A percentile compares a stretch with the other conserved stretches of the same genome.
Conservation (phyloP, 1,140 invertebrate species). For the Bombus affinis region DNA sequence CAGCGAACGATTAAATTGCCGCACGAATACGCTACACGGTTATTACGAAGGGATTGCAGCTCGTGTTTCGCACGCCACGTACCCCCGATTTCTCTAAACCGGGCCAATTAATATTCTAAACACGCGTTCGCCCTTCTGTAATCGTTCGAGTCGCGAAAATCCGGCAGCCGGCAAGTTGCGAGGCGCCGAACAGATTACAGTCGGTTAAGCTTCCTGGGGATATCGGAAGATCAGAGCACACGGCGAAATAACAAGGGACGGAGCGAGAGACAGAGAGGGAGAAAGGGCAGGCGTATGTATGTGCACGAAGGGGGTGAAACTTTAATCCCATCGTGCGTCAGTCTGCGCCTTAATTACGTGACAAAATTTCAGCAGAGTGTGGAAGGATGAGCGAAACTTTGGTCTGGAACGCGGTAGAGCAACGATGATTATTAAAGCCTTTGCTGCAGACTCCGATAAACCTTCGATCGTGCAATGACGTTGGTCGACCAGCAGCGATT, state of each 20-base stretch:
- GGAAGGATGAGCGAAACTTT: slow-evolving; percentile 45
- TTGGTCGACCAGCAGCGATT: not conserved
- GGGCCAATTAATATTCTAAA: slow-evolving; percentile 73
- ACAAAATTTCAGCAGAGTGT: slow-evolving; percentile 55
- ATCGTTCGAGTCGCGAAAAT: slow-evolving; percentile 67
- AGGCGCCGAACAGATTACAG: slow-evolving; percentile 68
- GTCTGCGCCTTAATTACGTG: slow-evolving; percentile 58
- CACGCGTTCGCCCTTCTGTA: slow-evolving; percentile 61
- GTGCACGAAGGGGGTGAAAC: slow-evolving; percentile 18
- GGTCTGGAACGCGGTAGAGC: too few relatives aligned
- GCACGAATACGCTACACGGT: slow-evolving; percentile 7
- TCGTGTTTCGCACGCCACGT: slow-evolving; percentile 50
- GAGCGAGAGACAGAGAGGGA: not conserved
- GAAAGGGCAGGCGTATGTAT: not conserved
- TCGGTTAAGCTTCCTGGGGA: slow-evolving; percentile 61
- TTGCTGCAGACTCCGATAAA: slow-evolving; percentile 12
- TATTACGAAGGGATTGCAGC: slow-evolving; percentile 13
- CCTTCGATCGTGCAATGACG: slow-evolving; percentile 4
- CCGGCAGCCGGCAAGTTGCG: slow-evolving; percentile 60
- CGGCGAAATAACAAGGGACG: slow-evolving; percentile 52
- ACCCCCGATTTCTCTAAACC: slow-evolving; percentile 65
- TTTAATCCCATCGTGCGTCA: slow-evolving; percentile 63
- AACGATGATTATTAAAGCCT: slow-evolving; percentile 11
- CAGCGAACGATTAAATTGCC: not conserved
- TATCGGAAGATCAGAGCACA: slow-evolving; percentile 56